Evolutionary conservation across 1,140 invertebrate genomes (phyloP), one percentile per base, ranked within the genome.

Genomic region (Tyrophagus putrescentiae): DNA sequence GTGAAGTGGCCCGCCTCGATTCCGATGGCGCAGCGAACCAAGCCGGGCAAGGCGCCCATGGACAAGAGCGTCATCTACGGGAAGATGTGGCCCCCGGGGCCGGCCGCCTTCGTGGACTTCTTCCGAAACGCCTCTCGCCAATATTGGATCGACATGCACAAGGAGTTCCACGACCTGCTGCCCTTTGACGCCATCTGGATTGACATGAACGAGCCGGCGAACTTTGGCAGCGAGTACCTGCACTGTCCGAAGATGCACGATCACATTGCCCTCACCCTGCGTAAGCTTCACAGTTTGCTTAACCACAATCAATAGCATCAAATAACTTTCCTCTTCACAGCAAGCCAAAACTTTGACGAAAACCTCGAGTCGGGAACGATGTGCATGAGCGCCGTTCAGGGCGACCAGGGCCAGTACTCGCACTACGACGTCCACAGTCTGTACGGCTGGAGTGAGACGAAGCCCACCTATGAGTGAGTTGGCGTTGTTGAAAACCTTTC

Each of bases 341-440:
- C 36, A 39, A 39, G 36, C 21, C 36, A 39, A 39, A 39, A 39
- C 36, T 39, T 13, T 39, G 13, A 39, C 36, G 36, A 39, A 13
- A 80, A 80, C 0, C 77, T 76, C 0, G 66, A 70, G 45, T 66
- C 71, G 4, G 74, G 31, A 28, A 92, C 89, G 0, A 60, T 93
- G 3, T 93, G 89, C 67, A 85, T 89, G 79, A 81, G 83, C 62
- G 82, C 84, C 0, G 70, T 75, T 61, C 86, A 89, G 61, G 74
- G 79, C n/a, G 25, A 32, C 16, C 58, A 21, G 9, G 45, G 21
- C 21, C 9, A 50, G 28, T 50, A 48, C 27, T n/a, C 18, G 36
- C 85, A 88, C 72, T 88, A 84, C 68, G 72, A 90, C 72, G 68
- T 75, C 1, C 90, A 94, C 72, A 91, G 86, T 73, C 69, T 87